Conservation (phyloP, 2,113 vertebrate genomes). For the Apodemus sylvaticus region DNA sequence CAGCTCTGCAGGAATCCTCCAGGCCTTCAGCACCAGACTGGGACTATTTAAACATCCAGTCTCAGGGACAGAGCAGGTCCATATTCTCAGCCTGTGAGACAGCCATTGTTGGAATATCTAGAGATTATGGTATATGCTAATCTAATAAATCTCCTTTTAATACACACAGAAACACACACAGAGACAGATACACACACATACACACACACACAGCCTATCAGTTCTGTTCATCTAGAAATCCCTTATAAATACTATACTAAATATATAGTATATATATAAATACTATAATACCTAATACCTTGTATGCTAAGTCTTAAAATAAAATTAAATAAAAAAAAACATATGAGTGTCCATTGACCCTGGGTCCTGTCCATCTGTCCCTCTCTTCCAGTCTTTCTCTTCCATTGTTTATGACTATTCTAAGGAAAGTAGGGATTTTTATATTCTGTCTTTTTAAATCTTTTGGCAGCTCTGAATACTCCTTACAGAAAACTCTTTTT, state of each 20-base stretch:
- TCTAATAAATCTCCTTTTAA: not conserved
- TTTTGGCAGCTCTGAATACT: not conserved
- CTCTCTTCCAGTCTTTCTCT: not conserved
- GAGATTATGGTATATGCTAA: not conserved
- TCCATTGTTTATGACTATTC: not conserved
- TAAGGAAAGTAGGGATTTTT: not conserved
- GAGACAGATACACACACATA: too few species aligned
- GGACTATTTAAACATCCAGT: not conserved
- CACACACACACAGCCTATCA: too few species aligned
- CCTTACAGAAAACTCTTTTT: constrained; percentile 30
- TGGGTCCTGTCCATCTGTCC: not conserved
- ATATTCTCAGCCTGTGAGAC: not conserved
- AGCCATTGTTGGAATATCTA: not conserved
- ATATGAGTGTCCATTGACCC: not conserved
- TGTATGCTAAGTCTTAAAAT: not conserved
- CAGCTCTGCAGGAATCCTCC: not conserved
- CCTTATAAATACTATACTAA: not conserved
- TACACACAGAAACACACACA: not conserved
- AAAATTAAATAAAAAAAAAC: not conserved
- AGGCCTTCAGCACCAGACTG: not conserved
- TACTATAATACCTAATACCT: not conserved
- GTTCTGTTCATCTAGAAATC: not conserved
- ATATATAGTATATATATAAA: too few species aligned
- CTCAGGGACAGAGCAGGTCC: not conserved
- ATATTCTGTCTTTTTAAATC: not conserved